Base-by-base conservation (phyloP, 1,140 invertebrate genomes). In the Eurosta solidaginis region DNA sequence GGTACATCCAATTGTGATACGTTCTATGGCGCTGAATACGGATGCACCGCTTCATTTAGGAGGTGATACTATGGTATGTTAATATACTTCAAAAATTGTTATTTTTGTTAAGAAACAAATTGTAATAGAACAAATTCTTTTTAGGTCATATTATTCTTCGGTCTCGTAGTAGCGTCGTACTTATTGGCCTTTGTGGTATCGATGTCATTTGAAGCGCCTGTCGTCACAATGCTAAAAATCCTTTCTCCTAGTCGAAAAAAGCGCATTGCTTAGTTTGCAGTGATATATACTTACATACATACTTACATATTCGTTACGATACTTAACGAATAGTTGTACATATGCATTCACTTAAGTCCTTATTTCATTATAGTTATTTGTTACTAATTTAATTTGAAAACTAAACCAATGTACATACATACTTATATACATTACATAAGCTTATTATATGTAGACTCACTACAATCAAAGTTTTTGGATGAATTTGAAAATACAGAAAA, bases 151-250 rank as follows among this genome's bases (percentile, higher is more conserved):
- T 90, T 94, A 49, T 95, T 93, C 88, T 89, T 94, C 81, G 94
- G 94, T 22, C 91, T 94, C 82, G 90, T 94, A 36, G 92, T 94
- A 45, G 89, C 92, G 36, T 95, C 94, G 0, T 96, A 94, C 82
- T 84, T 91, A 27, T 84, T 96, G n/a, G 92, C 94, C 0, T 95
- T 96, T 85, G 83, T 94, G 17, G 90, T 96, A 68, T 95, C 94
- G 0, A 86, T 96, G 42, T 91, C 92, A 0, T 95, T 95, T 83
- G 94, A 96, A 89, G 94, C 94, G 74, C 94, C 94, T 27, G 90
- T 94, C 45, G 94, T 96, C 74, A 94, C 93, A 80, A 93, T 95
- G 92, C 89, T 96, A n/a, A 94, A 94, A 88, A 94, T 95, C 80
- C 84, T 95, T 6, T 90, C 93, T 6, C 93, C 93, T 42, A 92